A percentile compares a stretch with the other conserved stretches of the same genome.
These are phyloP conservation scores for Empidonax alnorum DNA, from an alignment of 2,113 vertebrate species.

Conservation along the genomic window DNA sequence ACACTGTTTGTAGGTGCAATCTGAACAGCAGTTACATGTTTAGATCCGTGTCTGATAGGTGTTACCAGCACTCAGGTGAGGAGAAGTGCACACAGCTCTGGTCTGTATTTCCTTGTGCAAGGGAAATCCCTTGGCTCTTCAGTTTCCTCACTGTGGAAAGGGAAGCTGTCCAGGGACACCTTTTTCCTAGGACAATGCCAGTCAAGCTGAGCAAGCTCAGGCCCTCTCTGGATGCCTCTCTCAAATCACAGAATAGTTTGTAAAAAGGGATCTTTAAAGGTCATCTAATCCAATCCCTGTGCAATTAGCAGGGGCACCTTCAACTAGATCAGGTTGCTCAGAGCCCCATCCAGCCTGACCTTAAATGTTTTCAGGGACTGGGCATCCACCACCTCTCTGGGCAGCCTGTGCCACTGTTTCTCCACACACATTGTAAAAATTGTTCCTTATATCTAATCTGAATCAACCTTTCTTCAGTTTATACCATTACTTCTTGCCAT, in stretches of 20 bases:
- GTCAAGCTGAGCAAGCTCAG: not conserved
- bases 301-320: not conserved
- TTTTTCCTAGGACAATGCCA: not conserved
- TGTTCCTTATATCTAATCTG: not conserved
- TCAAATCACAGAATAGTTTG: not conserved
- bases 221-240: accelerated
- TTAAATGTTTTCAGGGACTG: not conserved
- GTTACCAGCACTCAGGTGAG: not conserved
- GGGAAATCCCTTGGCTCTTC: not conserved
- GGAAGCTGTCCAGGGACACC: not conserved
- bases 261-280: not conserved
- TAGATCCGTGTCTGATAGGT: not conserved
- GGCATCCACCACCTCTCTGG: not conserved
- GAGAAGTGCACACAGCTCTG: not conserved
- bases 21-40: not conserved
- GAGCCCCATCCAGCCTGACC: not conserved
- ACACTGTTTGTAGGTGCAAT: not conserved
- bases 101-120: not conserved
- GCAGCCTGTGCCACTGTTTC: not conserved
- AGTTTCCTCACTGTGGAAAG: not conserved
- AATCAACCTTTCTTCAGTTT: not conserved
- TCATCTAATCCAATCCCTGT: not conserved
- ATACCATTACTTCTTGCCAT: not conserved
- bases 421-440: not conserved
- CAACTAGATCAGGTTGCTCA: not conserved